Base-by-base conservation (phyloP, 1,140 invertebrate species). In the Caerostris darwini region DNA sequence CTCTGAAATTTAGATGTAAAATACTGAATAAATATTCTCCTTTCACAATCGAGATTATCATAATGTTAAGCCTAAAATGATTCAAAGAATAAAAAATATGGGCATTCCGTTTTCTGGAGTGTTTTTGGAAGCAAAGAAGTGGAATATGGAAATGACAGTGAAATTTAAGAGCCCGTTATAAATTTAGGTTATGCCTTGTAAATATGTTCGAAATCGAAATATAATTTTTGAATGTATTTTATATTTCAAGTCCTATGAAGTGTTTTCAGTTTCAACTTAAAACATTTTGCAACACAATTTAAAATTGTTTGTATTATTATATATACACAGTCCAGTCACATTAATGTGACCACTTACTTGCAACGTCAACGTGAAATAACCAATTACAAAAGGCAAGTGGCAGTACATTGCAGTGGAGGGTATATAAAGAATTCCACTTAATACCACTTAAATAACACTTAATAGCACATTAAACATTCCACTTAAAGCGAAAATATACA, bases 1-100 rank as follows among this genome's bases (percentile, higher is more conserved):
- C 69, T 53, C 14, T 77, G 69, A 77, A 77, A 77, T 77, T 77
- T 77, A 77, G 69, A 77, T 77, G 69, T 77, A 77, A 77, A 77
- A 77, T 77, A 77, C 69, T 4, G 50, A 77, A 77, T 77, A 77
- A 77, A 77, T 77, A 77, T 77, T 77, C 69, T 34, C 19, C 50
- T 50, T 50, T 12, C 34, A 12, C 69, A 77, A 77, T 77, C 69
- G 69, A 8, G 19, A 77, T 77, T 77, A 77, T 77, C 69, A 77
- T 77, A 77, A 77, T 12, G 69, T 50, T 77, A 77, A 77, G 69
- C 69, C 34, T 77, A 77, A 77, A 50, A 77, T 10, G 3, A 12
- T n/a, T n/a, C 50, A 12, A 12, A 14, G 34, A 77, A 50, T 10
- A 34, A 77, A 50, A 12, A 77, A 77, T n/a, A 34, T 10, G 12